Evolutionary conservation across 2,888 invertebrate genomes (phyloP).

Genomic region (Cremastinae sp.): DNA sequence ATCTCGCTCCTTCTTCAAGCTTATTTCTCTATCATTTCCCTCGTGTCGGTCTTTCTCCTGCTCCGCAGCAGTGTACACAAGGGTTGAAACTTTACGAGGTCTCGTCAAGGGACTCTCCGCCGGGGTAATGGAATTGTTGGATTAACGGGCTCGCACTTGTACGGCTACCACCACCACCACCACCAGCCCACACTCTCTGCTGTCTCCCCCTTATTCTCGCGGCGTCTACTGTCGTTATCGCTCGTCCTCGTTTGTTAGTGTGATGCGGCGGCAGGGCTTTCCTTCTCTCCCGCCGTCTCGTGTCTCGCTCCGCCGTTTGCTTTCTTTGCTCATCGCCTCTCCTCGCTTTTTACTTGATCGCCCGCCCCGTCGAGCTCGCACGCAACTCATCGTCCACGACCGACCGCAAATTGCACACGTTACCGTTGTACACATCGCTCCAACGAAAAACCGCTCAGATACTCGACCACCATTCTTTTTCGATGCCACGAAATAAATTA

Average conservation of each 20-base stretch:
- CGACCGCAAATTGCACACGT: conserved; percentile 41
- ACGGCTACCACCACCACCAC: conserved; percentile 44
- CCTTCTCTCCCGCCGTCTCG: no score
- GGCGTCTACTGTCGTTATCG: conserved; percentile 25
- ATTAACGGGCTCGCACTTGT: conserved; percentile 63
- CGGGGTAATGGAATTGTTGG: conserved; percentile 66
- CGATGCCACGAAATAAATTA: not conserved
- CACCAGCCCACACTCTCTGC: no score
- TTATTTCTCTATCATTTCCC: conserved; percentile 15
- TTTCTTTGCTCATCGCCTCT: no score
- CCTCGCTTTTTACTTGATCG: conserved; percentile 36
- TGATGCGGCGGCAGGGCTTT: conserved; percentile 38
- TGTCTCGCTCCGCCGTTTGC: no score
- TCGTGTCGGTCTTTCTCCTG: no score
- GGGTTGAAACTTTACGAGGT: conserved; percentile 62
- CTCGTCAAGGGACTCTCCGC: conserved; percentile 51
- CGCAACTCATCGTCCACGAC: conserved; percentile 14
- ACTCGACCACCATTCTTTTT: not conserved
- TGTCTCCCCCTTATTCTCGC: conserved; percentile 13
- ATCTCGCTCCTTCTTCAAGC: no score
- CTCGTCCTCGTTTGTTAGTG: conserved; percentile 41
- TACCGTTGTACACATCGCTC: conserved; percentile 10
- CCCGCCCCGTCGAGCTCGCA: conserved; percentile 28
- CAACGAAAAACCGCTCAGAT: not conserved
- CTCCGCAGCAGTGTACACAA: conserved; percentile 9